phyloP scores from a whole-genome alignment of 2,113 vertebrate species.

The Podiceps cristatus region DNA sequence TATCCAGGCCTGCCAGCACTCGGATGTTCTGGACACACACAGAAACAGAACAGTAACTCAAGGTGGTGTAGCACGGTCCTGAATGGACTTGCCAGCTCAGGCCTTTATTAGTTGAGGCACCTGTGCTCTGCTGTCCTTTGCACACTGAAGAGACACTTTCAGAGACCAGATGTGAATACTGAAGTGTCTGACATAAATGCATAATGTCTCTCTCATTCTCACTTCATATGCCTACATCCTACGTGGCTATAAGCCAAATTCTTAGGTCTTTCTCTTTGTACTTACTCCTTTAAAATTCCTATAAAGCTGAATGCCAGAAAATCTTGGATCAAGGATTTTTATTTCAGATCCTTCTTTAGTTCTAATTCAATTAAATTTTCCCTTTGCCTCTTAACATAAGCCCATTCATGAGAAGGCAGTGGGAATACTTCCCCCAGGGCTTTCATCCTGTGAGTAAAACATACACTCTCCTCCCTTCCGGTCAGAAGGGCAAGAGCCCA shows the following conservation, averaged over 20 bases:
- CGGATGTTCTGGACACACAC: background rate
- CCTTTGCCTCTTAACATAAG: background rate
- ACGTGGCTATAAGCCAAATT: background rate
- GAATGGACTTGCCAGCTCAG: background rate
- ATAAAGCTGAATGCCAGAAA: background rate
- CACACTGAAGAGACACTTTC: background rate
- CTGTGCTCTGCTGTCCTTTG: background rate
- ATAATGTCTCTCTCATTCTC: background rate
- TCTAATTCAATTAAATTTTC: background rate
- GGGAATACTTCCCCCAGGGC: background rate
- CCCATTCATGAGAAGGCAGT: background rate
- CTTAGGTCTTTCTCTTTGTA: background rate
- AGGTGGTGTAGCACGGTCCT: background rate
- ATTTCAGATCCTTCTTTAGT: background rate
- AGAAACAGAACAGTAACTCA: background rate
- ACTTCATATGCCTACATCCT: background rate
- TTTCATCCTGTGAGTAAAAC: background rate
- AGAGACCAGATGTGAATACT: background rate
- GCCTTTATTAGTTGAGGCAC: background rate
- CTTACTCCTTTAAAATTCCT: background rate
- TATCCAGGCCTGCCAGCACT: background rate
- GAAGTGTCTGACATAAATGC: background rate
- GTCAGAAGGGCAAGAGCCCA: background rate
- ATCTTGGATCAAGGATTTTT: background rate
- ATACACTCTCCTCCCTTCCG: background rate